A percentile compares a stretch with the other conserved stretches of the same genome.
These are phyloP conservation scores for Alcedo atthis DNA, from an alignment of 2,797 vertebrate species.

Conservation along the genomic window DNA sequence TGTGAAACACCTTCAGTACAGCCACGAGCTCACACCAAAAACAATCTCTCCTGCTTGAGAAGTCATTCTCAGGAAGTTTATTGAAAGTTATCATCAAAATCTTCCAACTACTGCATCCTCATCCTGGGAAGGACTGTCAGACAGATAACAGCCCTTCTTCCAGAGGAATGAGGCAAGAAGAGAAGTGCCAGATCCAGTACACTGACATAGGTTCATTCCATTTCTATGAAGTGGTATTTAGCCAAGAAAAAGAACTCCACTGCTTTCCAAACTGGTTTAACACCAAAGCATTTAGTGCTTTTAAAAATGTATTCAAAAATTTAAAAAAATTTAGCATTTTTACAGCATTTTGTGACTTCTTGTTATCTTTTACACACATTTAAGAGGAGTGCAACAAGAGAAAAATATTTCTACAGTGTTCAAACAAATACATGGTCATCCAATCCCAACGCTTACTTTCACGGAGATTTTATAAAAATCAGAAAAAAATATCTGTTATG, in stretches of 20 bases:
- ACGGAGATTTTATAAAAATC: background rate
- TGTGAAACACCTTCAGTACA: background rate
- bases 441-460: background rate
- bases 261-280: background rate
- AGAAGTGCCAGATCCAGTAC: background rate
- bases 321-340: too few species aligned
- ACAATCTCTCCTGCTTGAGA: background rate
- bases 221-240: background rate
- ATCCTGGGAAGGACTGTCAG: background rate
- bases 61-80: background rate
- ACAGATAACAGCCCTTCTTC: background rate
- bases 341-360: background rate
- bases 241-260: background rate
- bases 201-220: background rate
- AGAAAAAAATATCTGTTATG: background rate
- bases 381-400: background rate
- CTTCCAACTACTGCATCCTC: background rate
- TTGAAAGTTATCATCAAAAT: background rate
- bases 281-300: background rate
- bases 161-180: background rate
- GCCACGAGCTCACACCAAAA: background rate
- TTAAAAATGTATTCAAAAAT: too few species aligned
- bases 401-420: background rate
- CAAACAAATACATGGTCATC: background rate
- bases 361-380: background rate